phyloP scores from a whole-genome alignment of 2,888 invertebrate species.

The Eupithecia insigniata region DNA sequence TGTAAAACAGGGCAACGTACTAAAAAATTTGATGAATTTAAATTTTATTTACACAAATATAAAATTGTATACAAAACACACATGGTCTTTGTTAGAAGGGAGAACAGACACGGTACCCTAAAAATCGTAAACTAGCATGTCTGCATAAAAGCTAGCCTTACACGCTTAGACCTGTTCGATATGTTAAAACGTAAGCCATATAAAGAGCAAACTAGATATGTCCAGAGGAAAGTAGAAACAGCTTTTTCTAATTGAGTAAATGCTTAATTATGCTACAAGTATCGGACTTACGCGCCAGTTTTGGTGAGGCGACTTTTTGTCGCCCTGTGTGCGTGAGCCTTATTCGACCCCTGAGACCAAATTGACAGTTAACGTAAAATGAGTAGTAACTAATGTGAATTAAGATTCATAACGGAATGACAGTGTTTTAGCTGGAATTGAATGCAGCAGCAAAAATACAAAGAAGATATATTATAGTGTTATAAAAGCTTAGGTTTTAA shows the following conservation, averaged over 20 bases:
- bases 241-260: constrained; percentile 43
- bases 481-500: not conserved
- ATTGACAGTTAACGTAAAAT: not conserved
- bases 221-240: constrained; percentile 37
- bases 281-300: constrained; percentile 18
- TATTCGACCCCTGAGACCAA: constrained; percentile 41
- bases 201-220: constrained; percentile 24
- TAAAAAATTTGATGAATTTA: too few species aligned
- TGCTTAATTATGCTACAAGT: constrained; percentile 40
- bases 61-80: not conserved
- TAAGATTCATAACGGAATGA: not conserved
- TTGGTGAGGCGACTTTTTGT: constrained; percentile 35
- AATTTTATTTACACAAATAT: not conserved
- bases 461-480: not conserved
- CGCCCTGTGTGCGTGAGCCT: constrained; percentile 38
- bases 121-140: constrained; percentile 12
- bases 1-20: not conserved
- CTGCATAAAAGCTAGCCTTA: constrained; percentile 8
- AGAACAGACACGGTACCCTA: not conserved
- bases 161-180: constrained; percentile 11
- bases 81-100: not conserved
- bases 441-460: not conserved
- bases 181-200: constrained; percentile 33
- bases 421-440: not conserved
- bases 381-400: not conserved